Conservation (phyloP, 2,888 invertebrate species). For the Penaeus monodon region DNA sequence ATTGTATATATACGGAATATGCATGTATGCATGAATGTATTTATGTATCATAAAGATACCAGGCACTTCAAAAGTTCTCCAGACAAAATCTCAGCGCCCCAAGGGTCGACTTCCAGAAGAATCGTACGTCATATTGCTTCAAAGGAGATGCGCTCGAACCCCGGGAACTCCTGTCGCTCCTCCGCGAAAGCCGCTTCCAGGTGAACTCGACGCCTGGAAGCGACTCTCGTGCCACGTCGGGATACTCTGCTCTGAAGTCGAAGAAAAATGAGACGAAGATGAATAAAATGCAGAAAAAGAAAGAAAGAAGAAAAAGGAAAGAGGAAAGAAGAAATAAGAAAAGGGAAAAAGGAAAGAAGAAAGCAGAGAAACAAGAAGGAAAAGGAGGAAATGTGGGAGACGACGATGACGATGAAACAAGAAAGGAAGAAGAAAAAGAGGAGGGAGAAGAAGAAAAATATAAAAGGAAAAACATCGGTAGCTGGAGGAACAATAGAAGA, state of each 20-base stretch:
- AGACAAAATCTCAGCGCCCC: no score
- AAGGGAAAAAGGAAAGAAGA: background rate
- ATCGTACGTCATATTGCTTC: background rate
- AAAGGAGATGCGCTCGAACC: background rate
- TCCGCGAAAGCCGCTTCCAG: no score
- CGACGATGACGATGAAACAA: background rate
- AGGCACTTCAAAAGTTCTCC: no score
- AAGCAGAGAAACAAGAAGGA: background rate
- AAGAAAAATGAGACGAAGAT: background rate
- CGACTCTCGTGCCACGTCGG: no score
- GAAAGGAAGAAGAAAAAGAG: background rate
- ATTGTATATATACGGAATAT: background rate
- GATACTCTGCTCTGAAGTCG: background rate
- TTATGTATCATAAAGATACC: background rate
- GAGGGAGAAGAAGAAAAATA: conserved; percentile 18
- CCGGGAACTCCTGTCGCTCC: no score
- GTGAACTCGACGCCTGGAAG: no score
- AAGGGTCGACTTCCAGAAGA: no score
- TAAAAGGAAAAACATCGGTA: background rate
- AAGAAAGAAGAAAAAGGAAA: conserved; percentile 7
- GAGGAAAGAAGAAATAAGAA: background rate
- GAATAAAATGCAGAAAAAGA: background rate
- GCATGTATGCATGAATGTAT: background rate
- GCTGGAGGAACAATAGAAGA: background rate
- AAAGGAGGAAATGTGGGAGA: background rate